phyloP scores from a whole-genome alignment of 2,888 invertebrate species.

The Agrochola lychnidis region DNA sequence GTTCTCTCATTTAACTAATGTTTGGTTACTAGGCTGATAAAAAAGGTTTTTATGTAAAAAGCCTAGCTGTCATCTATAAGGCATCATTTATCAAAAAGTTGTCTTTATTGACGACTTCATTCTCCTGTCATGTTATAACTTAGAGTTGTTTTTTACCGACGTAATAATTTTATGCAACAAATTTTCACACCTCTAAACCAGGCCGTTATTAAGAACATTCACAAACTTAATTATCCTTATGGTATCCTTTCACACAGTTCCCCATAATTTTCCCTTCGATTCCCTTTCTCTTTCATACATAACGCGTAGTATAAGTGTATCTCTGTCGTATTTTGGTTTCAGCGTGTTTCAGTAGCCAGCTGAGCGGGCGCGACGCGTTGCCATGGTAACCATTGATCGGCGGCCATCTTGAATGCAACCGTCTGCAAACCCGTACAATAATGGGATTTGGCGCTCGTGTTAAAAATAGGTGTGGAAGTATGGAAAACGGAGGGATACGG shows the following conservation, averaged over 20 bases:
- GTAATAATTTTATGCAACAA: not conserved
- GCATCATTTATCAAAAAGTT: not conserved
- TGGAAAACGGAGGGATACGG: not conserved
- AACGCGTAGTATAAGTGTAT: constrained; percentile 61
- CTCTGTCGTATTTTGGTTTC: constrained; percentile 79
- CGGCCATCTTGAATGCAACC: constrained; percentile 87
- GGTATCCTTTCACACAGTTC: constrained; percentile 62
- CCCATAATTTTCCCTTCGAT: constrained; percentile 52
- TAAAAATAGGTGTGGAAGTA: constrained; percentile 62
- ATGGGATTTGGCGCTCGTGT: constrained; percentile 63
- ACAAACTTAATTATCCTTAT: constrained; percentile 63
- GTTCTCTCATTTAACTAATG: constrained; percentile 19
- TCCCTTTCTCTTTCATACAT: constrained; percentile 67
- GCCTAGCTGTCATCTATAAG: not conserved
- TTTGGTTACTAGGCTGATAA: constrained; percentile 7
- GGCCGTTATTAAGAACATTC: constrained; percentile 33
- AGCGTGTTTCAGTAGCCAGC: constrained; percentile 81
- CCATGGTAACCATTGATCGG: constrained; percentile 88
- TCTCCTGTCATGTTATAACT: not conserved
- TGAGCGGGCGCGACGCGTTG: constrained; percentile 84
- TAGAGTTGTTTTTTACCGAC: not conserved
- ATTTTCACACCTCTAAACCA: constrained; percentile 10
- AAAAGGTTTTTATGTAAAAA: constrained; percentile 16
- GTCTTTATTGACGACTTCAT: not conserved
- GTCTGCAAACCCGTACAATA: constrained; percentile 80